These are phyloP conservation scores for Mylabris sibirica DNA, from an alignment of 2,888 invertebrate species.

Conservation along the genomic window DNA sequence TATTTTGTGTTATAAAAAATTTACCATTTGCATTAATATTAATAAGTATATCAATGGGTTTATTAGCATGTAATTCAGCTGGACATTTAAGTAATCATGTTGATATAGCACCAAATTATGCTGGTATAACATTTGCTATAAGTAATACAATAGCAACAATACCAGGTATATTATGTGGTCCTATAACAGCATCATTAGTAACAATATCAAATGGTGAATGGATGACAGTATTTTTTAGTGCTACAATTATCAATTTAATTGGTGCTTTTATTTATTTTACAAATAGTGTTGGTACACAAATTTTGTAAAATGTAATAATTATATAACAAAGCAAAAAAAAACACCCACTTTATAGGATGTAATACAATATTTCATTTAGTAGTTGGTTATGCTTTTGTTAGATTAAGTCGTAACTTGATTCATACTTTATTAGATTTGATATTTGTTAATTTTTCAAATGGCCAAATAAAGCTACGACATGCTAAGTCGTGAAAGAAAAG, in stretches of 20 bases:
- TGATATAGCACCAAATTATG: slow-evolving; percentile 79
- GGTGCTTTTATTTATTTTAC: slow-evolving; percentile 77
- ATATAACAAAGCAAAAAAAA: too few species aligned
- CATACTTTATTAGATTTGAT: too few species aligned
- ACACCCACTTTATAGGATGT: too few species aligned
- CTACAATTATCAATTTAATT: slow-evolving; percentile 75
- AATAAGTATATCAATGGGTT: slow-evolving; percentile 77
- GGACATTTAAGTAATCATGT: slow-evolving; percentile 81
- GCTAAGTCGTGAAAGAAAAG: too few species aligned
- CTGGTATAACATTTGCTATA: slow-evolving; percentile 78
- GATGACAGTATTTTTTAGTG: slow-evolving; percentile 77
- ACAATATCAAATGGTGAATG: slow-evolving; percentile 74
- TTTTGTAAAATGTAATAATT: slow-evolving; percentile 67
- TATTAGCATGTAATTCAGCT: slow-evolving; percentile 78
- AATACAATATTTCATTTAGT: too few species aligned
- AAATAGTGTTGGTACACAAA: slow-evolving; percentile 74
- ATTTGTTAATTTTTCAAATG: too few species aligned
- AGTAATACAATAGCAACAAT: slow-evolving; percentile 80
- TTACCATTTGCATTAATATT: slow-evolving; percentile 73
- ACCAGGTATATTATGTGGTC: slow-evolving; percentile 79
- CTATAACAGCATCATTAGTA: slow-evolving; percentile 76
- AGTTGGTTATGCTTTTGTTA: too few species aligned
- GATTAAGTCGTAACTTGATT: too few species aligned
- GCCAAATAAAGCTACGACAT: too few species aligned
- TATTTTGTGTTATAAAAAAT: slow-evolving; percentile 75